Conservation (phyloP, 1,140 invertebrate genomes). For the Hydropsyche tenuis region DNA sequence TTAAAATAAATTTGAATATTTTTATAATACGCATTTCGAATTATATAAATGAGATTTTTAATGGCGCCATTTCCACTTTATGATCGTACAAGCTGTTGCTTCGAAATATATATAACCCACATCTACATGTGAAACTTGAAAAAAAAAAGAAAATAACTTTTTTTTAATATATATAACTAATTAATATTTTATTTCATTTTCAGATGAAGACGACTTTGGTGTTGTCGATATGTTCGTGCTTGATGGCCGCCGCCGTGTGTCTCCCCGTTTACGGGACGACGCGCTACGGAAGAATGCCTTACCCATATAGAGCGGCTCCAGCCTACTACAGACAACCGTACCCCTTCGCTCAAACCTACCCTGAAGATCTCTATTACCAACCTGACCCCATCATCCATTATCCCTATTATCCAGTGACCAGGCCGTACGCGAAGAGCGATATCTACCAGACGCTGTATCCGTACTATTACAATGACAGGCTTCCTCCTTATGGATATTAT, state of each 20-base stretch:
- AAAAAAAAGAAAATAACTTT: no score
- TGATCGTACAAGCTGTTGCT: background rate
- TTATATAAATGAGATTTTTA: background rate
- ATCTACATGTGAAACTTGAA: background rate
- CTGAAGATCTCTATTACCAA: conserved; percentile 63
- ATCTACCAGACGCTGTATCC: conserved; percentile 56
- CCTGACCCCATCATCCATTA: conserved; percentile 53
- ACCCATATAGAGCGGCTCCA: conserved; percentile 53
- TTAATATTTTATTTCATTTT: conserved; percentile 19
- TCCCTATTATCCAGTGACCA: conserved; percentile 54
- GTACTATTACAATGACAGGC: conserved; percentile 57
- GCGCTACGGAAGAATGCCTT: conserved; percentile 55
- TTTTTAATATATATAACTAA: no score
- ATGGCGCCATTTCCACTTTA: background rate
- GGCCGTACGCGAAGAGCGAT: conserved; percentile 55
- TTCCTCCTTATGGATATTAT: conserved; percentile 53
- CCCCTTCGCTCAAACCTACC: conserved; percentile 63
- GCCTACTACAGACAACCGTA: conserved; percentile 56
- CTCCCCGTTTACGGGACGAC: conserved; percentile 60
- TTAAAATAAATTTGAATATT: no score
- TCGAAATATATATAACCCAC: background rate
- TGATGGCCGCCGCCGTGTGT: conserved; percentile 49
- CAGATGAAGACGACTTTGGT: conserved; percentile 40
- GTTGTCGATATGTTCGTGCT: conserved; percentile 6
- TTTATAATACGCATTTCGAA: background rate